phyloP scores from a whole-genome alignment of 2,797 vertebrate species.

The Sphenodon punctatus region DNA sequence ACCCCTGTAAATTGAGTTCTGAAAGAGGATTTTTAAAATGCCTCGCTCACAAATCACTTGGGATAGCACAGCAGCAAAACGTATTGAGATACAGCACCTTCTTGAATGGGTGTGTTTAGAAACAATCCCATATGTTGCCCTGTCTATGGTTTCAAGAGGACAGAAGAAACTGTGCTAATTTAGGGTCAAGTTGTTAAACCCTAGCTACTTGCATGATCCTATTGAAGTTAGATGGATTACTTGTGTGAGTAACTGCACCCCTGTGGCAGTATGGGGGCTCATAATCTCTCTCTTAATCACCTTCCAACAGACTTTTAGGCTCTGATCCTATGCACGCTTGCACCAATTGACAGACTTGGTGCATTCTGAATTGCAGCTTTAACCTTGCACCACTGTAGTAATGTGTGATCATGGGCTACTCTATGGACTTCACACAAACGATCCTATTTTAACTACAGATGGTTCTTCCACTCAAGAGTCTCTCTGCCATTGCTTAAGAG shows the following conservation, averaged over 20 bases:
- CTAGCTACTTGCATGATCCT: background rate
- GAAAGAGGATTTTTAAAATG: constrained; percentile 48
- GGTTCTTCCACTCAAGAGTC: background rate
- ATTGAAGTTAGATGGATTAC: background rate
- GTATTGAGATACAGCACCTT: constrained; percentile 22
- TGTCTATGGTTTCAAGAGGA: too few relatives aligned
- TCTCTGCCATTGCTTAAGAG: background rate
- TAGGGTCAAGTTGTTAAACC: constrained; percentile 1
- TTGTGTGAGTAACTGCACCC: constrained; percentile 10
- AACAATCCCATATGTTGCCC: background rate
- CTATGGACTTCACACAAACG: background rate
- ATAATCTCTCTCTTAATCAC: background rate
- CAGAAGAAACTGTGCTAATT: constrained; percentile 17
- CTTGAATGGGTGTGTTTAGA: constrained; percentile 40
- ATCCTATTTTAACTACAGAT: background rate
- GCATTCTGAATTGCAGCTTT: too few relatives aligned
- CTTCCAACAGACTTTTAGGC: background rate
- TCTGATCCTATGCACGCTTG: too few relatives aligned
- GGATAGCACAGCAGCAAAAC: constrained; percentile 11
- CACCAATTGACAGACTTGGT: too few relatives aligned
- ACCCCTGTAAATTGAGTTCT: constrained; percentile 34
- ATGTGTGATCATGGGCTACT: background rate
- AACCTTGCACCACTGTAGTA: constrained; percentile 22
- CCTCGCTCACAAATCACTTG: constrained; percentile 33
- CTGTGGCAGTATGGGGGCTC: background rate